phyloP scores from a whole-genome alignment of 2,888 invertebrate genomes.

The Cristatella mucedo region DNA sequence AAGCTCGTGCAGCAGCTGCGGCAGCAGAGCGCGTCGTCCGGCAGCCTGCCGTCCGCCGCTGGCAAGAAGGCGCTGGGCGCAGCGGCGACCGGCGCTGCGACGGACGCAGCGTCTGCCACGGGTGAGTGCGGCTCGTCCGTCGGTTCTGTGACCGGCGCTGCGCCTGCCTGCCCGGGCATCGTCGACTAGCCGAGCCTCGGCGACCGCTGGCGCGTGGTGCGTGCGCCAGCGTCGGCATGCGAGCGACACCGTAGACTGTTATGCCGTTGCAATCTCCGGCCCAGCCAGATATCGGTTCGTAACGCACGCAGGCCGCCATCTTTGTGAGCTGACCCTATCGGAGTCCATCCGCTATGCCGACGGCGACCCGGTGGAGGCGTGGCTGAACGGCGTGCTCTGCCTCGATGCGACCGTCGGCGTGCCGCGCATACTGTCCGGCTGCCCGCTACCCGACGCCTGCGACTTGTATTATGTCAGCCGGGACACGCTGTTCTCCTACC shows the following conservation, averaged over 20 bases:
- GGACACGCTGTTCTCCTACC: conserved; percentile 90
- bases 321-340: conserved; percentile 52
- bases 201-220: no score
- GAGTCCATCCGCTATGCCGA: conserved; percentile 85
- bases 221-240: no score
- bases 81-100: conserved; percentile 9
- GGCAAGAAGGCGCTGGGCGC: conserved; percentile 11
- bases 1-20: conserved; percentile 80
- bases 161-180: no score
- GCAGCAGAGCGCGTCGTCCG: conserved; percentile 45
- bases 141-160: no score
- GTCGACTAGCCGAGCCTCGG: no score
- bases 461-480: conserved; percentile 54
- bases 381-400: conserved; percentile 79
- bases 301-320: conserved; percentile 24
- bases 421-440: conserved; percentile 54
- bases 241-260: no score
- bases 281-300: no score
- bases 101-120: conserved; percentile 5
- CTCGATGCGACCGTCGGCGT: conserved; percentile 62
- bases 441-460: conserved; percentile 73
- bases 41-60: conserved; percentile 24
- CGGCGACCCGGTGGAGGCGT: conserved; percentile 65
- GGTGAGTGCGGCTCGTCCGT: no score
- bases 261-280: no score